Conservation (phyloP, 2,113 vertebrate species). For the Zeus faber region DNA sequence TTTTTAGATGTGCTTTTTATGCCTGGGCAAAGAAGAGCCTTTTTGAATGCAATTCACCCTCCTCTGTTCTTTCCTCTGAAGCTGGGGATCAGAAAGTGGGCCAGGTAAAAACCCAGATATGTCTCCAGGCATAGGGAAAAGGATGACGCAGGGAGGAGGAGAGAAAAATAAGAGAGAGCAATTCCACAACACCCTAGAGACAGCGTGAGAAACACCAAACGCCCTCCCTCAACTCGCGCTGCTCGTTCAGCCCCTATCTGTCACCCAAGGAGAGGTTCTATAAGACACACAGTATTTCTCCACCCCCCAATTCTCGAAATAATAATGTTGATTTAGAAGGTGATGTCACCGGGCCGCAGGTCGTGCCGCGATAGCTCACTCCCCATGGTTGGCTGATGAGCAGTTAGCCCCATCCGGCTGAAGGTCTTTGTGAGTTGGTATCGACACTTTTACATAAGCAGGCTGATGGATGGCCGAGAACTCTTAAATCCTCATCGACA, state of each 20-base stretch:
- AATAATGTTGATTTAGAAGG: conserved; percentile 23
- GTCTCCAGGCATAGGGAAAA: conserved; percentile 16
- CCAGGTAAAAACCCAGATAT: conserved; percentile 36
- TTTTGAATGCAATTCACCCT: background rate
- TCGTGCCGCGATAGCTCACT: background rate
- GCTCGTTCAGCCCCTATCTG: conserved; percentile 4
- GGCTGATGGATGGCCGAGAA: conserved; percentile 32
- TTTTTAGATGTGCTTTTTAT: no score
- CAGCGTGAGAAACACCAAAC: conserved; percentile 8
- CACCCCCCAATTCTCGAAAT: conserved; percentile 33
- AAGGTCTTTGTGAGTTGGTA: conserved; percentile 21
- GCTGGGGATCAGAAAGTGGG: conserved; percentile 28
- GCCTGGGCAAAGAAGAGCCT: background rate
- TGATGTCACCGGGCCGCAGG: background rate
- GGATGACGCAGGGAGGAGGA: background rate
- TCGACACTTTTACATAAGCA: conserved; percentile 30
- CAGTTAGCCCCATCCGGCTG: conserved; percentile 1
- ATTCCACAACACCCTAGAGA: conserved; percentile 1
- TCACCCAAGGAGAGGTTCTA: conserved; percentile 27
- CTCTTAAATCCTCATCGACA: conserved; percentile 20
- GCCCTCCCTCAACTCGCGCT: background rate
- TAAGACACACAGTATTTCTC: conserved; percentile 5
- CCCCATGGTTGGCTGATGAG: conserved; percentile 7
- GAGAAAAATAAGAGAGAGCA: conserved; percentile 7
- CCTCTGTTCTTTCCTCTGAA: background rate